Percentiles rank a stretch among this genome's conserved stretches.
phyloP scores from a whole-genome alignment of 2,113 vertebrate genomes.

The Lepus europaeus region DNA sequence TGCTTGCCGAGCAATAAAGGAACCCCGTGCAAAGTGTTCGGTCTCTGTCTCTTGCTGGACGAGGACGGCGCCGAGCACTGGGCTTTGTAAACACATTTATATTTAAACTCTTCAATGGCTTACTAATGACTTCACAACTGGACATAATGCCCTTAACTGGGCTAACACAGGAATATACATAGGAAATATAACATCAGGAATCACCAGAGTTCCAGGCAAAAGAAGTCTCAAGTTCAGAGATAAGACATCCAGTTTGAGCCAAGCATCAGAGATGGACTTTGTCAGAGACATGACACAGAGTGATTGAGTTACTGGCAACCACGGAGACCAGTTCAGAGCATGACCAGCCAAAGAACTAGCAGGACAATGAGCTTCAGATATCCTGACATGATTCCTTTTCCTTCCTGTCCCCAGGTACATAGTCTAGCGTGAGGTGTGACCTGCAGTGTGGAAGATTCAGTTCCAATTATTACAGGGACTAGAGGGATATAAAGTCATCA shows the following conservation, averaged over 20 bases:
- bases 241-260: background rate
- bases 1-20: too few species aligned
- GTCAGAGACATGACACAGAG: background rate
- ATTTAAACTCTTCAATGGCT: background rate
- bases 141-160: background rate
- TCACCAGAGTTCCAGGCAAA: background rate
- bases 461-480: background rate
- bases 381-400: background rate
- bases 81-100: background rate
- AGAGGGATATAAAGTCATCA: background rate
- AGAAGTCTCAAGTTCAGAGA: conserved; percentile 5
- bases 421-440: background rate
- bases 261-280: background rate
- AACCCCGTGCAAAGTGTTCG: too few species aligned
- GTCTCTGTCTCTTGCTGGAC: too few species aligned
- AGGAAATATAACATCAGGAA: background rate
- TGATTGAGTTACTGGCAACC: background rate
- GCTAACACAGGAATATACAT: background rate
- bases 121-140: conserved; percentile 17
- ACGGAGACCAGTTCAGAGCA: background rate
- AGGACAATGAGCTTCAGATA: background rate
- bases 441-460: background rate
- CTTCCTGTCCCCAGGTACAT: background rate
- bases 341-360: background rate
- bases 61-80: too few species aligned